Base-by-base conservation (phyloP, 1,140 invertebrate genomes). In the Mactra quadrangularis region DNA sequence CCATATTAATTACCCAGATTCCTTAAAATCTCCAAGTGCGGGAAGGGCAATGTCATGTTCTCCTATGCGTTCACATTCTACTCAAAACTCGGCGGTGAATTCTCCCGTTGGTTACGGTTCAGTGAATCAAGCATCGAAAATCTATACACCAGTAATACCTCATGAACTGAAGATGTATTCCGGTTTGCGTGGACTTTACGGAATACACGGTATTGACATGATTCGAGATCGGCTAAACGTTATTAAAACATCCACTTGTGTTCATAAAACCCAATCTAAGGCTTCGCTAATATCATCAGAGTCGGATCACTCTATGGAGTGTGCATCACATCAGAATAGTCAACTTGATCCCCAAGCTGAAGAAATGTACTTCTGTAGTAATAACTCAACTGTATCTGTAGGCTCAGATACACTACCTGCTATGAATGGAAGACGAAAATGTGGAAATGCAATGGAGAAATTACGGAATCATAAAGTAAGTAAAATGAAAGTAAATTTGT, bases 281-380 rank as follows among this genome's bases (percentile, higher is more conserved):
- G 89, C 88, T 4, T 91, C 90, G 1, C 82, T 88, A 25, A 68
- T 91, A 52, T 91, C 90, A 1, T 88, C 88, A 13, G 90, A 89
- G 55, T 91, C 90, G 0, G 90, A 91, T 47, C 88, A 89, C 47
- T 91, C 90, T 0, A 90, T 90, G 87, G 90, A 91, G 31, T 91
- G 88, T 83, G 81, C 85, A 22, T 81, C 84, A 60, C 86, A 88
- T 38, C 66, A 71, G n/a, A 52, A 72, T 9, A 86, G 83, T 17
- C 84, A 87, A 29, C 78, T 77, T 0, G 77, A 86, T 4, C 85
- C 76, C 1, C 72, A 86, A 29, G 78, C 79, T 50, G 88, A 88
- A 64, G 88, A 89, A 17, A 68, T 84, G 31, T 85, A 86, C 57
- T 89, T 90, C 57, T 83, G 85, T 41, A 90, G 89, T 50, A 90